A percentile compares a stretch with the other conserved stretches of the same genome.
Conservation (phyloP, 2,888 invertebrate genomes). For the Pristionchus entomophagus region DNA sequence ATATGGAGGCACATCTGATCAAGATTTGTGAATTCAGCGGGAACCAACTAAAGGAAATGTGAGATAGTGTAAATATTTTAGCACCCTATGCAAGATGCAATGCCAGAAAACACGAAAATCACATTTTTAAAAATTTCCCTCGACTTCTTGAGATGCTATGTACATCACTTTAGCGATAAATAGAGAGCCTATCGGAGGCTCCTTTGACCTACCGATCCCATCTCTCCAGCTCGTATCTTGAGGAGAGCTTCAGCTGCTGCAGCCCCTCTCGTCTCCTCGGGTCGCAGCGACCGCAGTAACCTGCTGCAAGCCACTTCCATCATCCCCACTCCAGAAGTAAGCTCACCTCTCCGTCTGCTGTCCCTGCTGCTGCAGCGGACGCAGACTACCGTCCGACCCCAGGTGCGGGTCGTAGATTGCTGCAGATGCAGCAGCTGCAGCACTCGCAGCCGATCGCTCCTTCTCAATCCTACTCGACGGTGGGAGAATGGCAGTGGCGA, state of each 20-base stretch:
- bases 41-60: too few relatives aligned
- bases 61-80: too few relatives aligned
- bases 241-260: neutral
- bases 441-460: neutral
- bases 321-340: neutral
- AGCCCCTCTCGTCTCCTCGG: neutral
- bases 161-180: too few relatives aligned
- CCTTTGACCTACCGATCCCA: neutral
- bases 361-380: neutral
- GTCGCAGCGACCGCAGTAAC: neutral
- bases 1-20: too few relatives aligned
- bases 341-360: neutral
- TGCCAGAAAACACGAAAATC: too few relatives aligned
- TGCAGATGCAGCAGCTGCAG: neutral
- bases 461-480: slow-evolving; percentile 37
- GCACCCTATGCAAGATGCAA: too few relatives aligned
- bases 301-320: slow-evolving; percentile 9
- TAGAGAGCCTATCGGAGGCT: too few relatives aligned
- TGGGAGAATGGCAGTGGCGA: neutral
- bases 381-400: neutral
- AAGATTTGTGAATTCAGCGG: too few relatives aligned
- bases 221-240: neutral
- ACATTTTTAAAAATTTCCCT: neutral
- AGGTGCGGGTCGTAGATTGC: slow-evolving; percentile 12
- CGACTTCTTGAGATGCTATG: too few relatives aligned